phyloP scores from a whole-genome alignment of 1,140 invertebrate genomes.

The Pseudomyrmex pallidus region DNA sequence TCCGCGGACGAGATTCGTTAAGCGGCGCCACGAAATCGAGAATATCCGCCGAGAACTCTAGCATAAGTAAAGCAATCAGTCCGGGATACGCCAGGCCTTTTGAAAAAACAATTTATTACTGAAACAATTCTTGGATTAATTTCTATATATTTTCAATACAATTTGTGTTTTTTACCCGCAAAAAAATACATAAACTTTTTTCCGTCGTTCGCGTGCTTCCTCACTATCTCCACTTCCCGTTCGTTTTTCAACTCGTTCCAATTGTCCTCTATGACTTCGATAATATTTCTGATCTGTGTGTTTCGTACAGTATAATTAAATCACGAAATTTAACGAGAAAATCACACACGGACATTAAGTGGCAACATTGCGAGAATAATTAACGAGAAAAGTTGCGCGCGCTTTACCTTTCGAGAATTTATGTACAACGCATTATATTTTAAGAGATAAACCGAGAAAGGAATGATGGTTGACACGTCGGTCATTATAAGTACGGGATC shows the following conservation, averaged over 20 bases:
- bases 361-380: too few relatives aligned
- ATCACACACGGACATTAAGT: too few relatives aligned
- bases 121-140: background rate
- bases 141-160: background rate
- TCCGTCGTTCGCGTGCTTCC: background rate
- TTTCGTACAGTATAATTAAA: background rate
- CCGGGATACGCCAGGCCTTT: background rate
- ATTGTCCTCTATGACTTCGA: slow-evolving; percentile 38
- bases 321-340: background rate
- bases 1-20: slow-evolving; percentile 53
- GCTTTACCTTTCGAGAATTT: slow-evolving; percentile 26
- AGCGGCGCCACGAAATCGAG: slow-evolving; percentile 45
- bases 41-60: slow-evolving; percentile 18
- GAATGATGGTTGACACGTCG: background rate
- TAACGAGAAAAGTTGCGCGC: too few relatives aligned
- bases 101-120: background rate
- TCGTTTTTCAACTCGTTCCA: slow-evolving; percentile 22
- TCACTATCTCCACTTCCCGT: slow-evolving; percentile 40
- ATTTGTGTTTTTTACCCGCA: slow-evolving; percentile 19
- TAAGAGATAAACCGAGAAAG: slow-evolving; percentile 19
- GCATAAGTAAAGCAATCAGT: background rate
- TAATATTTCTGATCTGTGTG: slow-evolving; percentile 31
- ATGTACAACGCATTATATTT: slow-evolving; percentile 40
- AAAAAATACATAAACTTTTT: slow-evolving; percentile 19
- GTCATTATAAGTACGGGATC: slow-evolving; percentile 12